A percentile compares a stretch with the other conserved stretches of the same genome.
phyloP scores from a whole-genome alignment of 2,888 invertebrate species.

The Agrilus mali region DNA sequence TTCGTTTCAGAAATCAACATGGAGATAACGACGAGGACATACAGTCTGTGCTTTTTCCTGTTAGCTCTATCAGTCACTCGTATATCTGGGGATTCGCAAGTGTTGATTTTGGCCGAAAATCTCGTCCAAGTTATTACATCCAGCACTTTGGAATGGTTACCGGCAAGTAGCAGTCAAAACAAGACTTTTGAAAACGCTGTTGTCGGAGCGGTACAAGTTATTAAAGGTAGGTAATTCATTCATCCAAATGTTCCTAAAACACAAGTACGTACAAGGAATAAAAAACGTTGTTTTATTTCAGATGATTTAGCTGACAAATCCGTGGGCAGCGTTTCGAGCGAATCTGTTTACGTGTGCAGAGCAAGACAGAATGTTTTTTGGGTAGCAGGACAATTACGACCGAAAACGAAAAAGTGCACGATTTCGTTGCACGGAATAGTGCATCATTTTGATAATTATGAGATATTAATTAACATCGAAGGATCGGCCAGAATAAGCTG shows the following conservation, averaged over 20 bases:
- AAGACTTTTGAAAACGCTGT: constrained; percentile 50
- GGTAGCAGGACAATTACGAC: constrained; percentile 56
- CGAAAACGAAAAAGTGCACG: constrained; percentile 46
- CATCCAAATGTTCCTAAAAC: neutral
- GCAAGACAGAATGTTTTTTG: constrained; percentile 58
- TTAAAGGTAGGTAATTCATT: constrained; percentile 10
- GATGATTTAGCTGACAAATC: constrained; percentile 26
- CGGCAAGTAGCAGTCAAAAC: constrained; percentile 32
- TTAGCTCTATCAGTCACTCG: constrained; percentile 3
- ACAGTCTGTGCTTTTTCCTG: constrained; percentile 10
- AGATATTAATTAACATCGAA: constrained; percentile 66
- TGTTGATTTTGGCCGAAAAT: constrained; percentile 28
- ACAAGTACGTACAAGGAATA: neutral
- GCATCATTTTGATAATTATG: constrained; percentile 44
- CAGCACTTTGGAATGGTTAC: constrained; percentile 66
- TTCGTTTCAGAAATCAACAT: constrained; percentile 10
- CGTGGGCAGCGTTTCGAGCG: constrained; percentile 21
- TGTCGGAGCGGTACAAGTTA: constrained; percentile 40
- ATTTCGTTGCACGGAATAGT: constrained; percentile 48
- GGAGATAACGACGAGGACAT: constrained; percentile 10
- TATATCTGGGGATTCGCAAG: constrained; percentile 19
- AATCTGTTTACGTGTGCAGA: constrained; percentile 59
- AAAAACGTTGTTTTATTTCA: constrained; percentile 6
- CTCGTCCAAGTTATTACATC: constrained; percentile 62
- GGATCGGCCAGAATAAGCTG: constrained; percentile 64